These are phyloP conservation scores for Atherinomorus stipes DNA, from an alignment of 2,113 vertebrate genomes.

Conservation along the genomic window DNA sequence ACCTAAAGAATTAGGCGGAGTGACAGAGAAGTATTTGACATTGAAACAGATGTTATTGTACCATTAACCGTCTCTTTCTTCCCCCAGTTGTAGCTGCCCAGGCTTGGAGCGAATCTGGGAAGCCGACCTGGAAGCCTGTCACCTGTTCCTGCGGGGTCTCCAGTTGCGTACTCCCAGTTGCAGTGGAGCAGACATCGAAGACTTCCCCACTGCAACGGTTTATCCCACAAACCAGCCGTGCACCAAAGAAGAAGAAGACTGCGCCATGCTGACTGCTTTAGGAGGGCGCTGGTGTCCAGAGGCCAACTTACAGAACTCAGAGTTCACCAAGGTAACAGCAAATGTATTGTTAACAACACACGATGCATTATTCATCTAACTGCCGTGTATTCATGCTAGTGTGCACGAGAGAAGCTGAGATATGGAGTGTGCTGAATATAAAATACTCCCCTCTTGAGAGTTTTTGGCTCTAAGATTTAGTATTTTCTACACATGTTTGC, in stretches of 20 bases:
- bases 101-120: conserved; percentile 89
- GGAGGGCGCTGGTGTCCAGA: conserved; percentile 70
- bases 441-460: conserved; percentile 24
- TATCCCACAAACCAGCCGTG: conserved; percentile 47
- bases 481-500: conserved; percentile 22
- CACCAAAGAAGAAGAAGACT: conserved; percentile 78
- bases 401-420: conserved; percentile 6
- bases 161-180: conserved; percentile 80
- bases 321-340: conserved; percentile 86
- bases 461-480: not conserved
- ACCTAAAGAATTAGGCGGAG: too few species aligned
- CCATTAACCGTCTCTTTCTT: not conserved
- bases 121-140: conserved; percentile 91
- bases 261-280: conserved; percentile 74
- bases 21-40: too few species aligned
- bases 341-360: conserved; percentile 27
- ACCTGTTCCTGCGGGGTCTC: conserved; percentile 84
- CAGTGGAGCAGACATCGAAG: conserved; percentile 74
- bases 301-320: conserved; percentile 74
- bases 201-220: conserved; percentile 57
- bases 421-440: conserved; percentile 4
- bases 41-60: too few species aligned
- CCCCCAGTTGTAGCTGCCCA: conserved; percentile 82
- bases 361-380: conserved; percentile 29
- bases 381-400: not conserved